Base-by-base conservation (phyloP, 2,797 vertebrate genomes). In the Lemur catta region DNA sequence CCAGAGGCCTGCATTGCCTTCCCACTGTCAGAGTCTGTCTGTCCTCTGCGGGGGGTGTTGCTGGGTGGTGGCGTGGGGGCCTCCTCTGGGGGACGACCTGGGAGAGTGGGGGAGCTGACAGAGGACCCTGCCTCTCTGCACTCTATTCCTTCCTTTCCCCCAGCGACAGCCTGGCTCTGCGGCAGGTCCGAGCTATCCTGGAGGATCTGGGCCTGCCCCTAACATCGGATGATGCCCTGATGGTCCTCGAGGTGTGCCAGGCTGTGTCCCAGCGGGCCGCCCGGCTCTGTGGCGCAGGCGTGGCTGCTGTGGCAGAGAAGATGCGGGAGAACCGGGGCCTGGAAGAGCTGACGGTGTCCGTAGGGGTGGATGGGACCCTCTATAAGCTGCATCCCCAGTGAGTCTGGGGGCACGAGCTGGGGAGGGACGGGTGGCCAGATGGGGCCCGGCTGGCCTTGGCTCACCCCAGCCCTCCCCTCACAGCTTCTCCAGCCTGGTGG, bases 301-400 rank as follows among this genome's bases (percentile, higher is more conserved):
- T 99, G 96, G 98, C 98, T 0, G 98, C 99, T 0, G 98, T 99
- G 81, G 98, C 98, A 65, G 98, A 99, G 96, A 98, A 98, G 98
- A 99, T 99, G 50, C 91, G 98, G 55, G 98, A 99, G 94, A 99
- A 96, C 94, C 95, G 96, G 0, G 97, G 97, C 20, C 85, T 98
- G 94, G 90, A 96, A 1, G 71, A 88, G 43, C 93, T 99, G 86
- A 55, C 55, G 0, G 67, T 98, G 79, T 98, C 98, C 0, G 98
- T 99, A 6, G 99, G 99, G 0, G 98, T 98, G 55, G 99, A 99
- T 0, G 99, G 99, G 78, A 99, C 98, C 22, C 97, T 99, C 75
- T 99, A 98, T 97, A 99, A 99, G 92, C 75, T 98, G 91, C 98
- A 99, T 65, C 98, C 98, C 0, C 46, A 78, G 99, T 99, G 96